Evolutionary conservation across 2,113 vertebrate species (phyloP).

Genomic region (Ophiodon elongatus): DNA sequence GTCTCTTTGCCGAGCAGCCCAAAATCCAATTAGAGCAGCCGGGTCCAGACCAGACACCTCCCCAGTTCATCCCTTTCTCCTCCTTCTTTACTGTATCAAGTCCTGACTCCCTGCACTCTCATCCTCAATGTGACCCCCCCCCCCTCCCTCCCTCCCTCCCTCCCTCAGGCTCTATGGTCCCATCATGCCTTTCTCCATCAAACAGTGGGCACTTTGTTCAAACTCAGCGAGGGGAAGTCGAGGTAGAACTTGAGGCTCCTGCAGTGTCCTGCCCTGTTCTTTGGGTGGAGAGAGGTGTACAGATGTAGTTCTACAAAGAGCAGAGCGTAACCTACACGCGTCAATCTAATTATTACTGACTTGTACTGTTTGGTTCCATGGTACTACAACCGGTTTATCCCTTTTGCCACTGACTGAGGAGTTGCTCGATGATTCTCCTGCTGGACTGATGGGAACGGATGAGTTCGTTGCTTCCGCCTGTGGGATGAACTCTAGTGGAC

Average conservation of each 20-base stretch:
- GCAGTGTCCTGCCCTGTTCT: not conserved
- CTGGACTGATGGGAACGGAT: not conserved
- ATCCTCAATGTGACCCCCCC: constrained; percentile 14
- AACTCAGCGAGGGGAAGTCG: not conserved
- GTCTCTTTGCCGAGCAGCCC: constrained; percentile 61
- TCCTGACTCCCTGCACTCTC: constrained; percentile 37
- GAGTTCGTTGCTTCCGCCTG: constrained; percentile 8
- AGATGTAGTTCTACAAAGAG: constrained; percentile 8
- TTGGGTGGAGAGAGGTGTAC: not conserved
- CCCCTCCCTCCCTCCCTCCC: too few relatives aligned
- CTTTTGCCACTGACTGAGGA: not conserved
- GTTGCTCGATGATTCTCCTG: constrained; percentile 9
- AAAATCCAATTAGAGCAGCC: constrained; percentile 77
- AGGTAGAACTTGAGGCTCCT: not conserved
- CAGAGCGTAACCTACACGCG: not conserved
- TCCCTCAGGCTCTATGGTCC: not conserved
- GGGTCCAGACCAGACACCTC: constrained; percentile 58
- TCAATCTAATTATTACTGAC: constrained; percentile 3
- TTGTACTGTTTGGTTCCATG: constrained; percentile 9
- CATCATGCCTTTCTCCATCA: constrained; percentile 34
- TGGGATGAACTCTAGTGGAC: not conserved
- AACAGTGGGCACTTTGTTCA: constrained; percentile 59
- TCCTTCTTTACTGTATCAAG: constrained; percentile 60
- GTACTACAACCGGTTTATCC: constrained; percentile 1
- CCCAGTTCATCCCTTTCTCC: constrained; percentile 44